These are phyloP conservation scores for Thymallus thymallus DNA, from an alignment of 2,113 vertebrate genomes.

Conservation along the genomic window DNA sequence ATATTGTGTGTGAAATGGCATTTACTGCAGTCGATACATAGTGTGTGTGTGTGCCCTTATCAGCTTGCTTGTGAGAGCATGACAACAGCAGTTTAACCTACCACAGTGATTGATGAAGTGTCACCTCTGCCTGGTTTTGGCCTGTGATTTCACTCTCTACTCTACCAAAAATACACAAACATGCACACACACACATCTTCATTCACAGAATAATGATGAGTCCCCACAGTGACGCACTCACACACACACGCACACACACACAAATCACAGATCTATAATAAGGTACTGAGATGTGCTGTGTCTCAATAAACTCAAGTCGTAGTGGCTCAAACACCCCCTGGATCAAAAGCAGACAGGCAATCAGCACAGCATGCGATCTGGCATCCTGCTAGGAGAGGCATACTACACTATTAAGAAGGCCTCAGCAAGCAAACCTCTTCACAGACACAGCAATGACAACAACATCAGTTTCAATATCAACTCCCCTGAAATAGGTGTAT, in stretches of 20 bases:
- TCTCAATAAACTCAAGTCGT: slow-evolving; percentile 23
- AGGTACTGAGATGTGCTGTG: slow-evolving; percentile 22
- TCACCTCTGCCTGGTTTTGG: too few species aligned
- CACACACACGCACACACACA: slow-evolving; percentile 12
- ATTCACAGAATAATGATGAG: slow-evolving; percentile 1
- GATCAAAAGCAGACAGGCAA: slow-evolving; percentile 51
- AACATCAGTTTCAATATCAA: slow-evolving; percentile 48
- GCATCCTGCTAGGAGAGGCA: slow-evolving; percentile 45
- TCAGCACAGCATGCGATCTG: slow-evolving; percentile 30
- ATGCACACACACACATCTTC: neutral
- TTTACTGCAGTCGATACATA: too few species aligned
- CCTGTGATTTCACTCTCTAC: too few species aligned
- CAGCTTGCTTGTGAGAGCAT: too few species aligned
- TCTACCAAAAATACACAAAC: neutral
- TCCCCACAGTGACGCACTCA: neutral
- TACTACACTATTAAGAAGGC: slow-evolving; percentile 57
- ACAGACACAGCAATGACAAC: slow-evolving; percentile 55
- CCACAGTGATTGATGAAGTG: too few species aligned
- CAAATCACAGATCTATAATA: slow-evolving; percentile 22
- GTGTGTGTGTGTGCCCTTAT: too few species aligned
- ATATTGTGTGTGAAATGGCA: too few species aligned
- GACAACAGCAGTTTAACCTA: too few species aligned
- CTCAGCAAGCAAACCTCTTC: slow-evolving; percentile 59
- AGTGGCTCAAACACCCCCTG: slow-evolving; percentile 27
- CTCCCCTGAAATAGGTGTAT: slow-evolving; percentile 36